Conservation (phyloP, 2,888 invertebrate genomes). For the Choreutis nemorana region DNA sequence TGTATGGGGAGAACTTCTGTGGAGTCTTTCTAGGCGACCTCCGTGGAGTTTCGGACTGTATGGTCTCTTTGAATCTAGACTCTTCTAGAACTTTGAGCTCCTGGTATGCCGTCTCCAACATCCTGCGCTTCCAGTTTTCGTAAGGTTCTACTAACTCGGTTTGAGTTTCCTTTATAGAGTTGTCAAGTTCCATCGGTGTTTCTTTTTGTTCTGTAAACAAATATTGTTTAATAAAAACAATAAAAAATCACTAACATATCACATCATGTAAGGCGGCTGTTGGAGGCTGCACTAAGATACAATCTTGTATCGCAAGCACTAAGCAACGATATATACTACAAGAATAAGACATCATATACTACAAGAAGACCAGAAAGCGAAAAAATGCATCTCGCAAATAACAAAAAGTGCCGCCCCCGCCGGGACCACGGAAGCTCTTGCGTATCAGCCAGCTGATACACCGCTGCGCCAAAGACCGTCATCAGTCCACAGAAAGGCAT, state of each 20-base stretch:
- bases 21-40: conserved; percentile 40
- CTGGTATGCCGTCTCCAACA: conserved; percentile 55
- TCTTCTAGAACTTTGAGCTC: conserved; percentile 19
- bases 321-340: too few relatives aligned
- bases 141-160: conserved; percentile 60
- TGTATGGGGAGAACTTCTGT: conserved; percentile 40
- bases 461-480: neutral
- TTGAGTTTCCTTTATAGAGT: conserved; percentile 17
- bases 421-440: neutral
- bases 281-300: too few relatives aligned
- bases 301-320: too few relatives aligned
- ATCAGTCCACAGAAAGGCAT: too few relatives aligned
- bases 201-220: conserved; percentile 21
- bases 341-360: too few relatives aligned
- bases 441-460: neutral
- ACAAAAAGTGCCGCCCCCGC: too few relatives aligned
- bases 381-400: too few relatives aligned
- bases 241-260: too few relatives aligned
- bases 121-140: conserved; percentile 68
- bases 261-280: too few relatives aligned
- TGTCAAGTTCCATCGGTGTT: too few relatives aligned
- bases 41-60: conserved; percentile 18
- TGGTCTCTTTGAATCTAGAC: conserved; percentile 8
- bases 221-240: too few relatives aligned
- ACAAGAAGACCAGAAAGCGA: too few relatives aligned